phyloP scores from a whole-genome alignment of 2,888 invertebrate species.

The Ophion ellenae region DNA sequence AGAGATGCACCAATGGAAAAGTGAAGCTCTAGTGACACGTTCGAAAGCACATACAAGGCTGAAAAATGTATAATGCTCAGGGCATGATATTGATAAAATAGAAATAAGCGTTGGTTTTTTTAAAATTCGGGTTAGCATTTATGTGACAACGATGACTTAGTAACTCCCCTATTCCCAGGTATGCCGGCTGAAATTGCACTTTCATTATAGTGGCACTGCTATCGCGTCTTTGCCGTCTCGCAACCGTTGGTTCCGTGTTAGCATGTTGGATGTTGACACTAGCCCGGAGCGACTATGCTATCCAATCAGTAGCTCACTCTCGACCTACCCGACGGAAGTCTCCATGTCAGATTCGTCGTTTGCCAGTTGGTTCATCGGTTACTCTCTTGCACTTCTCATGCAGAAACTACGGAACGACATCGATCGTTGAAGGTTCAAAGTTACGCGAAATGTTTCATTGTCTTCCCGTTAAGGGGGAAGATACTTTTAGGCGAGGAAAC shows the following conservation, averaged over 20 bases:
- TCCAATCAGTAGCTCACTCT: constrained; percentile 57
- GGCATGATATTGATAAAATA: too few species aligned
- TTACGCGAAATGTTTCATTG: too few species aligned
- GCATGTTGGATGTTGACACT: constrained; percentile 59
- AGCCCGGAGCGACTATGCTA: constrained; percentile 43
- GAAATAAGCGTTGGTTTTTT: too few species aligned
- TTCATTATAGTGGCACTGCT: constrained; percentile 35
- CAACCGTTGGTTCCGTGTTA: constrained; percentile 46
- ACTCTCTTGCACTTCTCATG: not conserved
- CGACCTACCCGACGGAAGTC: constrained; percentile 13
- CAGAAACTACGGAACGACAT: not conserved
- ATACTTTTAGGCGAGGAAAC: too few species aligned
- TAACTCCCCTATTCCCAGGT: constrained; percentile 1
- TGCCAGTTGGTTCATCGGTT: constrained; percentile 37
- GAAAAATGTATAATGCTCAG: too few species aligned
- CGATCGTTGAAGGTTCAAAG: not conserved
- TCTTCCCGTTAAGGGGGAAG: too few species aligned
- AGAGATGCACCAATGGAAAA: too few species aligned
- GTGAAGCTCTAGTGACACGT: too few species aligned
- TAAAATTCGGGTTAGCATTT: too few species aligned
- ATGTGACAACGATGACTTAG: not conserved
- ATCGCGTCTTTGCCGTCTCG: constrained; percentile 33
- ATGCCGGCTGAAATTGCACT: constrained; percentile 34
- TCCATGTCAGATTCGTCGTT: constrained; percentile 37
- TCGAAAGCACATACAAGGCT: too few species aligned